Conservation (phyloP, 2,797 vertebrate genomes). For the Poliocrania exsul region DNA sequence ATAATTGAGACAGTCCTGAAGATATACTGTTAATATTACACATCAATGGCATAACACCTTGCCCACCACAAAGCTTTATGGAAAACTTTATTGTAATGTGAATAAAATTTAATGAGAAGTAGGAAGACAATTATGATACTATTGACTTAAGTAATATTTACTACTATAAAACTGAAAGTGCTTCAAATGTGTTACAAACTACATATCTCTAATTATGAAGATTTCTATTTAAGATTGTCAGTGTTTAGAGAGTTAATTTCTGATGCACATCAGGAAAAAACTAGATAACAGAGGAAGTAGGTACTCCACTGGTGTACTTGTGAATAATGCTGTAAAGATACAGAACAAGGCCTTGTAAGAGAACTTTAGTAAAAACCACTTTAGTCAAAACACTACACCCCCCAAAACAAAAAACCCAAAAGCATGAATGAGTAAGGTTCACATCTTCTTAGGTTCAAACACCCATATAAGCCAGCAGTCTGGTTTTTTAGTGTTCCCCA, state of each 20-base stretch:
- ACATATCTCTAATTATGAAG: neutral
- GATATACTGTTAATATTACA: neutral
- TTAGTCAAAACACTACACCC: rapidly evolving
- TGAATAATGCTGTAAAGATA: neutral
- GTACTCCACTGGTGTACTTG: neutral
- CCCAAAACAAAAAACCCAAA: rapidly evolving
- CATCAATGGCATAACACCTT: neutral
- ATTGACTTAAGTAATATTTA: neutral
- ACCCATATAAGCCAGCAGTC: neutral
- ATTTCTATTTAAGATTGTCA: neutral
- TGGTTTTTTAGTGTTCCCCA: rapidly evolving
- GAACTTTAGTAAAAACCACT: neutral
- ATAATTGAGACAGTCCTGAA: neutral
- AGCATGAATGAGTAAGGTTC: neutral
- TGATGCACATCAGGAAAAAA: neutral
- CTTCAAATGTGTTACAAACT: neutral
- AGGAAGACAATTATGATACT: neutral
- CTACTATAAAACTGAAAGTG: neutral
- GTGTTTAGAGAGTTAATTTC: neutral
- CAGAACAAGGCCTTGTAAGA: neutral
- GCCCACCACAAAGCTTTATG: neutral
- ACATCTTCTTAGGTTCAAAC: neutral
- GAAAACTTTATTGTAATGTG: neutral
- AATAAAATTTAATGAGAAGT: neutral
- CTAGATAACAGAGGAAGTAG: neutral